phyloP scores from a whole-genome alignment of 2,888 invertebrate species.

The Tridacna crocea region DNA sequence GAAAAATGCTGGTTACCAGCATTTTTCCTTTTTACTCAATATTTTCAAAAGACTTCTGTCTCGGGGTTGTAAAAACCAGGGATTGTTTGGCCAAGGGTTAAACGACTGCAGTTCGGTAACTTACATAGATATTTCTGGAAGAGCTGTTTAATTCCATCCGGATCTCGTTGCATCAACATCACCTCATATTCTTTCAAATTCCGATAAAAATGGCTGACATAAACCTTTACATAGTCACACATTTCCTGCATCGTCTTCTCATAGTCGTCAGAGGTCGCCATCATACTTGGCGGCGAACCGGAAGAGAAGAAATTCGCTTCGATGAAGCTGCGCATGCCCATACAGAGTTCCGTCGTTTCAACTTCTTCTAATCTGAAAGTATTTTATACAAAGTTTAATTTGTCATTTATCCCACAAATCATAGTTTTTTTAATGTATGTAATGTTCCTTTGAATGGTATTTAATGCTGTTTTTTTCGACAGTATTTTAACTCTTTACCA shows the following conservation, averaged over 20 bases:
- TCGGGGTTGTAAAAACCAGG: too few relatives aligned
- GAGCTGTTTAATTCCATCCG: neutral
- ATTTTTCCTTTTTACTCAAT: too few relatives aligned
- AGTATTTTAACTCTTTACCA: too few relatives aligned
- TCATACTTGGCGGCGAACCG: neutral
- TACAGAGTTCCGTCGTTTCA: slow-evolving; percentile 12
- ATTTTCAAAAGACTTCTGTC: too few relatives aligned
- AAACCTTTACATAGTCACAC: slow-evolving; percentile 15
- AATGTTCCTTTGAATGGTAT: too few relatives aligned
- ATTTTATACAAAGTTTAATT: neutral
- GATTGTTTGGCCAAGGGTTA: too few relatives aligned
- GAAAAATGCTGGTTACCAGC: too few relatives aligned
- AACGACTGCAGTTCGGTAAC: neutral
- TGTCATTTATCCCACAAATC: too few relatives aligned
- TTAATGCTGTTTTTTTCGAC: too few relatives aligned
- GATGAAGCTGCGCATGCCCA: slow-evolving; percentile 28
- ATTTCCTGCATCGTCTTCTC: slow-evolving; percentile 17
- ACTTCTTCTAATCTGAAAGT: slow-evolving; percentile 8
- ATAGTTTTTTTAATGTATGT: too few relatives aligned
- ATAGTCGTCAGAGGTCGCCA: slow-evolving; percentile 18
- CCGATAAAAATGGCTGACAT: slow-evolving; percentile 9
- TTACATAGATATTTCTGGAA: slow-evolving; percentile 18
- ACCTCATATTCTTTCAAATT: slow-evolving; percentile 8
- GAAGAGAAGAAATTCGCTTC: slow-evolving; percentile 16
- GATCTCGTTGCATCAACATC: slow-evolving; percentile 8